phyloP scores from a whole-genome alignment of 2,113 vertebrate species.

The Myiopsitta monachus region DNA sequence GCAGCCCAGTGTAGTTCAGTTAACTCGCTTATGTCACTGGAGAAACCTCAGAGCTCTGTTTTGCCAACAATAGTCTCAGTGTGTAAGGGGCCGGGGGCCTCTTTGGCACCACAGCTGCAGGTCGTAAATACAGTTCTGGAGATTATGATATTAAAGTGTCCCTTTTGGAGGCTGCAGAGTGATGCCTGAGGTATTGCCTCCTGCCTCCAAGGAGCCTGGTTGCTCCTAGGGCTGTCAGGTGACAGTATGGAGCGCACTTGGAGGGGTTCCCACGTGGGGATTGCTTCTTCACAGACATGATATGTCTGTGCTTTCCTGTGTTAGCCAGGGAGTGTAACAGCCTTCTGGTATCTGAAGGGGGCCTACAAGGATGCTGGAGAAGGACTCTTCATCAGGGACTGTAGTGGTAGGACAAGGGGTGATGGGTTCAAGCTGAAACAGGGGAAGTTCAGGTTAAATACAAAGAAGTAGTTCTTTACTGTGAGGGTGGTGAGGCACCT shows the following conservation, averaged over 20 bases:
- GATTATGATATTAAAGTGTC: slow-evolving; percentile 13
- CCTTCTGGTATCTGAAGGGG: neutral
- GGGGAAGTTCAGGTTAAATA: neutral
- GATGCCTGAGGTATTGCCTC: neutral
- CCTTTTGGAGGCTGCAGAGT: neutral
- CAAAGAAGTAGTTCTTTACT: neutral
- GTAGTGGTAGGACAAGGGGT: neutral
- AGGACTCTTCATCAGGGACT: neutral
- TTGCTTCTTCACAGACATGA: neutral
- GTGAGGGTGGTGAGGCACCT: neutral
- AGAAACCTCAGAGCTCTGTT: slow-evolving; percentile 23
- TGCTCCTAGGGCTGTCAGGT: neutral
- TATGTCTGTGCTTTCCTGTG: neutral
- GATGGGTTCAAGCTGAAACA: neutral
- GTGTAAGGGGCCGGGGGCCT: neutral
- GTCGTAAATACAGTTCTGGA: slow-evolving; percentile 21
- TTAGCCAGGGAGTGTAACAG: neutral
- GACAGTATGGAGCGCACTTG: neutral
- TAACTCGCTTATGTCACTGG: neutral
- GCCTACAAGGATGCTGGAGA: neutral
- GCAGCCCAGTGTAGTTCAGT: neutral
- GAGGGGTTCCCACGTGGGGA: neutral
- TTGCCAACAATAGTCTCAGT: slow-evolving; percentile 37
- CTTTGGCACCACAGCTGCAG: slow-evolving; percentile 57
- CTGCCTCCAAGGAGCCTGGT: neutral